phyloP scores from a whole-genome alignment of 2,797 vertebrate species.

The Geotria australis region DNA sequence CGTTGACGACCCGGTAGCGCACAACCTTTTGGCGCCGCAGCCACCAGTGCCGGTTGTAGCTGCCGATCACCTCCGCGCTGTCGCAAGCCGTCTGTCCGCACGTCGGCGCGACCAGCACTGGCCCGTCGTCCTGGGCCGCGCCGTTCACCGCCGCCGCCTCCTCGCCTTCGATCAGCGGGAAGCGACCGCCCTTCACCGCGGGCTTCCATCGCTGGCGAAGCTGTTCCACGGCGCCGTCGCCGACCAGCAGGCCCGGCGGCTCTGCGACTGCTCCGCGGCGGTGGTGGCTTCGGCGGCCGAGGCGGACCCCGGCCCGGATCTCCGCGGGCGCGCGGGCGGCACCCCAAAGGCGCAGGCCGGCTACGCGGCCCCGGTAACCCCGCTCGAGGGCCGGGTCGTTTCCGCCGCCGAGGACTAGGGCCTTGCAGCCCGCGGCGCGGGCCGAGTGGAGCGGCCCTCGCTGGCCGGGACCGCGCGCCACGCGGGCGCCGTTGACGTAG shows the following conservation, averaged over 20 bases:
- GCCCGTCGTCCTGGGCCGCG: slow-evolving; percentile 36
- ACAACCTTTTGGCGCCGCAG: slow-evolving; percentile 54
- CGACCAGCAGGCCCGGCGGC: slow-evolving; percentile 57
- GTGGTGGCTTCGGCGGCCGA: too few relatives aligned
- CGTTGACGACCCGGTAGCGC: slow-evolving; percentile 62
- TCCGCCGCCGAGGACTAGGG: slow-evolving; percentile 75
- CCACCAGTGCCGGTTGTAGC: slow-evolving; percentile 49
- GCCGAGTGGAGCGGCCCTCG: slow-evolving; percentile 73
- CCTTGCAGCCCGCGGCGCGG: slow-evolving; percentile 76
- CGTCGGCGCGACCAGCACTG: slow-evolving; percentile 35
- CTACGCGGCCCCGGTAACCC: slow-evolving; percentile 60
- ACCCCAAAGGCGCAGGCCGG: slow-evolving; percentile 56
- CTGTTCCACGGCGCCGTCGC: slow-evolving; percentile 51
- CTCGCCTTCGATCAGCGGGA: slow-evolving; percentile 24
- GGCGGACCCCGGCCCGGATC: slow-evolving; percentile 49
- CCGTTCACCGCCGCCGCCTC: slow-evolving; percentile 16
- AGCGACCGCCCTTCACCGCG: slow-evolving; percentile 20
- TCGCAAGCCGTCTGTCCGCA: slow-evolving; percentile 85
- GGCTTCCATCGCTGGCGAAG: slow-evolving; percentile 42
- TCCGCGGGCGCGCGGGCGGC: slow-evolving; percentile 46
- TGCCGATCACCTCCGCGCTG: slow-evolving; percentile 46
- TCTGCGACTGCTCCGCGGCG: slow-evolving; percentile 20
- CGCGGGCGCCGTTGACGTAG: slow-evolving; percentile 75
- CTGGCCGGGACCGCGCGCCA: slow-evolving; percentile 57
- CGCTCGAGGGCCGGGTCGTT: slow-evolving; percentile 39